Evolutionary conservation across 2,797 vertebrate genomes (phyloP).

Genomic region (Hydrophis major): DNA sequence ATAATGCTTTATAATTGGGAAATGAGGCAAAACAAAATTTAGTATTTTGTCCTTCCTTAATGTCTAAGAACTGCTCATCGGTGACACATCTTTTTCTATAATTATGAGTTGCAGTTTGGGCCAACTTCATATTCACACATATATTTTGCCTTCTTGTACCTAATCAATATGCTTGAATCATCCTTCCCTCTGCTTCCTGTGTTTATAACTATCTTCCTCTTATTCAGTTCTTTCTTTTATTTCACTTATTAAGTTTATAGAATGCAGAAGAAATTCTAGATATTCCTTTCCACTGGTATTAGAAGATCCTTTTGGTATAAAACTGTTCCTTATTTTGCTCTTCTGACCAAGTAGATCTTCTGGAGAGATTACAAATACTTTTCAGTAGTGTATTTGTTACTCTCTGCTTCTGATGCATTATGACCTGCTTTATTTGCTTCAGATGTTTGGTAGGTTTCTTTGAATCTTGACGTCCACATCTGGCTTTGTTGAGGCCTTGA

Average conservation of each 20-base stretch:
- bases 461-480: neutral
- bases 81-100: neutral
- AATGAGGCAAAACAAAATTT: neutral
- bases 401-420: neutral
- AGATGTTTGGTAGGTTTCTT: neutral
- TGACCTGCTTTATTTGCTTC: neutral
- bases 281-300: conserved; percentile 15
- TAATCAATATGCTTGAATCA: conserved; percentile 21
- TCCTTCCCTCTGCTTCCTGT: neutral
- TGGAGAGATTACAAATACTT: neutral
- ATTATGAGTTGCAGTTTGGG: neutral
- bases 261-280: neutral
- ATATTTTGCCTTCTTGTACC: conserved; percentile 1
- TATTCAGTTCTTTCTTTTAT: neutral
- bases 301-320: neutral
- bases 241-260: conserved; percentile 10
- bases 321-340: neutral
- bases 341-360: neutral
- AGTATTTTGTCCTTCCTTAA: neutral
- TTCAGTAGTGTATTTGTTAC: neutral
- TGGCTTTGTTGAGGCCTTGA: neutral
- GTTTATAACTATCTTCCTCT: neutral
- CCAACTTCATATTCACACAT: neutral
- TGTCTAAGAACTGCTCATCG: neutral
- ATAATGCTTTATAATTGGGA: neutral